phyloP scores from a whole-genome alignment of 2,888 invertebrate species.

The Drosophila setosimentum region DNA sequence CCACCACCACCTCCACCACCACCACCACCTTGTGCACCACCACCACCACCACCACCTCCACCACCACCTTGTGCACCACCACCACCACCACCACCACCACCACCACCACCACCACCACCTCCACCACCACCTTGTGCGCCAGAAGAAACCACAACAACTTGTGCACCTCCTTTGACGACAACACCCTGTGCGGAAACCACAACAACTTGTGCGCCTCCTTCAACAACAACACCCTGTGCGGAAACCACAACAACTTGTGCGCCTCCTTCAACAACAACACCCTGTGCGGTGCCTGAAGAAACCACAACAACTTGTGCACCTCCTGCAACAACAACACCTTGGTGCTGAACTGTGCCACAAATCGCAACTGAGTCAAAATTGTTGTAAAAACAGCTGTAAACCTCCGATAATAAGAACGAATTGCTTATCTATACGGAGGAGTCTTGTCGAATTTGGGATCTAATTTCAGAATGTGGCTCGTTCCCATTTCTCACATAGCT shows the following conservation, averaged over 20 bases:
- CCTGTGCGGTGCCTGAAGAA: neutral
- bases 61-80: too few species aligned
- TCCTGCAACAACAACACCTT: neutral
- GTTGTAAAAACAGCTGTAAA: slow-evolving; percentile 5
- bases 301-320: neutral
- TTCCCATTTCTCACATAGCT: neutral
- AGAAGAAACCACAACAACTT: neutral
- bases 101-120: neutral
- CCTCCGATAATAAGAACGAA: slow-evolving; percentile 15
- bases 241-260: neutral
- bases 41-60: too few species aligned
- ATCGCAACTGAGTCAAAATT: slow-evolving; percentile 47
- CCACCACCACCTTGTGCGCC: neutral
- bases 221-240: neutral
- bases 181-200: neutral
- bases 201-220: neutral
- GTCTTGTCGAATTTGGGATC: neutral
- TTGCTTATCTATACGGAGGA: slow-evolving; percentile 9
- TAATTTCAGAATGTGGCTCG: neutral
- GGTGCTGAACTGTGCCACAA: slow-evolving; percentile 57
- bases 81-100: too few species aligned
- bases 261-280: neutral
- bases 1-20: too few species aligned
- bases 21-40: too few species aligned
- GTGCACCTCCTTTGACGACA: neutral